Evolutionary conservation across 1,140 invertebrate species (phyloP).

Genomic region (Calephelis virginiensis): DNA sequence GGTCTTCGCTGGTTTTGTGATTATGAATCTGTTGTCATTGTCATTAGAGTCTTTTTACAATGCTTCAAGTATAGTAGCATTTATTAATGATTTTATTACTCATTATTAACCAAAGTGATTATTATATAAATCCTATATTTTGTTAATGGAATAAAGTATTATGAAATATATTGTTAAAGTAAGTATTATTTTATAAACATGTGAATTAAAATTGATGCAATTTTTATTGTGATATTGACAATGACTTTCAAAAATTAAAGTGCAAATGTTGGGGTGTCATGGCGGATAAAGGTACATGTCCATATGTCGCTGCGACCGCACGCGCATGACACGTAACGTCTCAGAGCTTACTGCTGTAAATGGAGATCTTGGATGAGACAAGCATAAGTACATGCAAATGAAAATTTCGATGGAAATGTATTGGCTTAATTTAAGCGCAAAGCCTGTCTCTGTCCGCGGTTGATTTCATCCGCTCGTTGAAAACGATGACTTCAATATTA

Average conservation of each 20-base stretch:
- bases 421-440: too few relatives aligned
- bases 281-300: neutral
- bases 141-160: slow-evolving; percentile 14
- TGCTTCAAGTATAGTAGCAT: neutral
- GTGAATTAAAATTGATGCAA: slow-evolving; percentile 2
- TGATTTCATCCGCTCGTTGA: too few relatives aligned
- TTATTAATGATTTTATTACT: slow-evolving; percentile 16
- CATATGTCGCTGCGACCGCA: neutral
- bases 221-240: slow-evolving; percentile 11
- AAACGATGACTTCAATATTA: too few relatives aligned
- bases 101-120: slow-evolving; percentile 11
- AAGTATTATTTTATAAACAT: slow-evolving; percentile 1
- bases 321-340: neutral
- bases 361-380: too few relatives aligned
- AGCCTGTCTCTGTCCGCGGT: too few relatives aligned
- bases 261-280: slow-evolving; percentile 1
- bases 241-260: neutral
- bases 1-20: too few relatives aligned
- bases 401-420: too few relatives aligned
- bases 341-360: neutral
- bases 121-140: slow-evolving; percentile 14
- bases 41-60: too few relatives aligned
- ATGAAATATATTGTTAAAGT: slow-evolving; percentile 10
- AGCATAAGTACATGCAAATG: too few relatives aligned
- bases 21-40: too few relatives aligned